These are phyloP conservation scores for Augochlorella aurata DNA, from an alignment of 2,888 invertebrate species.

Conservation along the genomic window DNA sequence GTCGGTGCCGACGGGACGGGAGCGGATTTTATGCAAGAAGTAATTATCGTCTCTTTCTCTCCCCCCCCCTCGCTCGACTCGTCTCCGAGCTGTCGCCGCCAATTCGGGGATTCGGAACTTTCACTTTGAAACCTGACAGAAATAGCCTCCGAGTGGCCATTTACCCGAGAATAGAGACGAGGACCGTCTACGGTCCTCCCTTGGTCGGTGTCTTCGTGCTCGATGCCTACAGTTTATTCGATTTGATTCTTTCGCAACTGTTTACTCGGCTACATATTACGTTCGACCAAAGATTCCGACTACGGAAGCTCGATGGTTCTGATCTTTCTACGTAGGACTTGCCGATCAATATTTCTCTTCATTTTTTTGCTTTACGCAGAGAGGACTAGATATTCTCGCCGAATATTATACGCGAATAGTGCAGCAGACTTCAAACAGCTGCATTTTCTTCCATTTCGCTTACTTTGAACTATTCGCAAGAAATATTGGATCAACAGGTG, in stretches of 20 bases:
- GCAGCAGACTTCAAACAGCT: background rate
- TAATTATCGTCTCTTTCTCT: constrained; percentile 78
- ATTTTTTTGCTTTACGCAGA: background rate
- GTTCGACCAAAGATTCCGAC: too few species aligned
- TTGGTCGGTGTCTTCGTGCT: background rate
- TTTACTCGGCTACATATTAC: too few species aligned
- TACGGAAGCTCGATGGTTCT: too few species aligned
- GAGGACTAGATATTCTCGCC: background rate
- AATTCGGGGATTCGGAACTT: constrained; percentile 29
- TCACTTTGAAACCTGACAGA: constrained; percentile 23
- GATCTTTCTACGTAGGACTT: too few species aligned
- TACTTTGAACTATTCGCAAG: background rate
- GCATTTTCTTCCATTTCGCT: background rate
- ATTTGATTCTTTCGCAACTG: too few species aligned
- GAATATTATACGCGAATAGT: background rate
- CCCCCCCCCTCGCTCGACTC: background rate
- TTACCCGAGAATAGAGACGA: background rate
- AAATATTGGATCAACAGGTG: background rate
- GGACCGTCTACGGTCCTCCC: background rate
- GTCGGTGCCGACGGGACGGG: constrained; percentile 84
- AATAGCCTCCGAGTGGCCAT: background rate
- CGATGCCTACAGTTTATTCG: too few species aligned
- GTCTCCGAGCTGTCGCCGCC: background rate
- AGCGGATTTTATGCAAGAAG: constrained; percentile 94
- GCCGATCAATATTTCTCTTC: background rate